Evolutionary conservation across 2,888 invertebrate species (phyloP), one percentile per base, ranked within the genome.

Genomic region (Choristoneura rosaceana): DNA sequence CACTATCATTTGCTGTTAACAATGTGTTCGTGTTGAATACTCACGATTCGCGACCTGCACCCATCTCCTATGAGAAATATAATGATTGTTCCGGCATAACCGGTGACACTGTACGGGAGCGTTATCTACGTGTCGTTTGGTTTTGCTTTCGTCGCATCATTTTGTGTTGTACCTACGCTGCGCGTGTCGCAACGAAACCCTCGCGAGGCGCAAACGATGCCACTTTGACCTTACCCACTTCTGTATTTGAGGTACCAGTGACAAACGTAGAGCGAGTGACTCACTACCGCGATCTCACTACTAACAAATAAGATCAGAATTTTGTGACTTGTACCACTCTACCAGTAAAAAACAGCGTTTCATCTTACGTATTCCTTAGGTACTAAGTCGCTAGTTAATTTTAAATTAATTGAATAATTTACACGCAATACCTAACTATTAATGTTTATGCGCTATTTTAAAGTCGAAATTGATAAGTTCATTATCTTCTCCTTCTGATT

Each of bases 191-290:
- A 82, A 81, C 84, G 83, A 82, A 80, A 82, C 78, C 83, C 81
- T 82, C 78, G 83, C 83, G 80, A 88, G 83, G 83, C 84, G 84
- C 86, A 86, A 88, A 87, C 86, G 87, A 87, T 89, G 90, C 78
- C 78, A 86, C 87, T 90, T 87, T 90, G 89, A 90, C 90, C 90
- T 90, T 84, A 82, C 78, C 80, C 77, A 81, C 79, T 74, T 74
- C 47, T 66, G 47, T 61, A 60, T 25, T 61, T 45, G 66, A 61
- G 61, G 71, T 71, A 17, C 52, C 34, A 45, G 52, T 41, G 33
- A 60, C 38, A 70, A 65, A 70, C 64, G 47, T 5, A 7, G 5
- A 70, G 70, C 70, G 70, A 52, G 14, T 12, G 34, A n/a, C 14
- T 47, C 9, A 45, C 9, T 25, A 55, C 50, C 50, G 9, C 1